Evolutionary conservation across 2,888 invertebrate species (phyloP).

Genomic region (Drepanosiphum platanoidis): DNA sequence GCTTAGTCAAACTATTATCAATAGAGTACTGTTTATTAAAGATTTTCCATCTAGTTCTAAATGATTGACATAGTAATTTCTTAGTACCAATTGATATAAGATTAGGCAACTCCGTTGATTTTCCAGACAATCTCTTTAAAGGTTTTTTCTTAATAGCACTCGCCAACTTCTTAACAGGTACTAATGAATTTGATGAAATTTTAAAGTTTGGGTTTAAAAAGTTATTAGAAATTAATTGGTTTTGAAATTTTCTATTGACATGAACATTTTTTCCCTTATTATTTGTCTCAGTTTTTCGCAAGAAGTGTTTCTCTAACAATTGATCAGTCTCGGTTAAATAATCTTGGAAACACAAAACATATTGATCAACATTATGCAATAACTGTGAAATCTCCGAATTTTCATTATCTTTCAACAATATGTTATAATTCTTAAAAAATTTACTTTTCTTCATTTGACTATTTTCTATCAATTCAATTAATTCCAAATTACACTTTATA

Average conservation of each 20-base stretch:
- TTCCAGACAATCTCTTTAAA: slow-evolving; percentile 15
- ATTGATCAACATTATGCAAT: slow-evolving; percentile 46
- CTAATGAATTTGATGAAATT: slow-evolving; percentile 21
- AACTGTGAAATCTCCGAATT: slow-evolving; percentile 15
- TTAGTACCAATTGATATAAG: slow-evolving; percentile 47
- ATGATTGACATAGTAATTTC: slow-evolving; percentile 47
- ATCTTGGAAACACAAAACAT: slow-evolving; percentile 34
- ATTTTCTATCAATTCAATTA: slow-evolving; percentile 41
- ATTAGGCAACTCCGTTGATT: slow-evolving; percentile 13
- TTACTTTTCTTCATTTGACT: slow-evolving; percentile 16
- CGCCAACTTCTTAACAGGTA: slow-evolving; percentile 8
- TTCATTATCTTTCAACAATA: slow-evolving; percentile 9
- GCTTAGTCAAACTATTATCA: slow-evolving; percentile 1
- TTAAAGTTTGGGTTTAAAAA: slow-evolving; percentile 10
- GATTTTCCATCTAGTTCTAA: slow-evolving; percentile 52
- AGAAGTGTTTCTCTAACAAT: slow-evolving; percentile 33
- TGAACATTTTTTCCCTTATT: slow-evolving; percentile 48
- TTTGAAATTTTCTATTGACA: slow-evolving; percentile 59
- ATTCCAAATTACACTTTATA: slow-evolving; percentile 27
- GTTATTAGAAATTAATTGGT: slow-evolving; percentile 14
- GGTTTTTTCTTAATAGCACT: slow-evolving; percentile 33
- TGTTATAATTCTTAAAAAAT: too few relatives aligned
- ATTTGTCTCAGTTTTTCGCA: background rate
- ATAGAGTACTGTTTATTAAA: background rate
- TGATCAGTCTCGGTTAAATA: slow-evolving; percentile 41